Evolutionary conservation across 2,888 invertebrate genomes (phyloP), one percentile per base, ranked within the genome.

Genomic region (Phymatocera aterrima): DNA sequence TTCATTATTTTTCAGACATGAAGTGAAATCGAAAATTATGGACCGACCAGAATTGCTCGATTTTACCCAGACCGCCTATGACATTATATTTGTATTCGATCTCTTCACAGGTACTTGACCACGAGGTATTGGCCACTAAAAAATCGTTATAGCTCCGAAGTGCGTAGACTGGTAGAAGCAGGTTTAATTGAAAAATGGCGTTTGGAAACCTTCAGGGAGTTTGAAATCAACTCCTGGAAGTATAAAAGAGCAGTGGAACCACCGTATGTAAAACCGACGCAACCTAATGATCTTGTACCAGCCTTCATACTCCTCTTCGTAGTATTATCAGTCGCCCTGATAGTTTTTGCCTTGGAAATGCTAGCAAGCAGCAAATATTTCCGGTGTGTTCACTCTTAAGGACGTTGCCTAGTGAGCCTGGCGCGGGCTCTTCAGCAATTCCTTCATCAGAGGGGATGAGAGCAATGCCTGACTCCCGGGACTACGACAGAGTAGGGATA

Each of bases 51-150:
- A n/a, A n/a, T n/a, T n/a, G n/a, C n/a, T n/a, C n/a, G n/a, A n/a
- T n/a, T n/a, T n/a, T n/a, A n/a, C n/a, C n/a, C n/a, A n/a, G n/a
- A 24, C n/a, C n/a, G 0, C 24, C n/a, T n/a, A 8, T 2, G 18
- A 46, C 5, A 2, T 70, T 1, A 48, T 46, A 12, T 5, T 28
- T 31, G 10, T 12, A 12, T 24, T 61, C 8, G 37, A 64, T 37
- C 18, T 24, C 2, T 24, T 43, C 8, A 0, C 8, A 77, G 77
- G 12, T 37, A 12, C 31, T 8, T 61, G 0, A 18, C 31, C 1
- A 77, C n/a, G 15, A 21, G 28, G 1, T n/a, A 77, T 60, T 77
- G 77, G 77, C 77, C 43, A 31, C 18, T 77, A 60, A n/a, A 8
- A 0, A 18, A 77, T 4, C 77, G 77, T 12, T 77, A 60, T 12